phyloP scores from a whole-genome alignment of 2,888 invertebrate species.

The Synanthedon tipuliformis region DNA sequence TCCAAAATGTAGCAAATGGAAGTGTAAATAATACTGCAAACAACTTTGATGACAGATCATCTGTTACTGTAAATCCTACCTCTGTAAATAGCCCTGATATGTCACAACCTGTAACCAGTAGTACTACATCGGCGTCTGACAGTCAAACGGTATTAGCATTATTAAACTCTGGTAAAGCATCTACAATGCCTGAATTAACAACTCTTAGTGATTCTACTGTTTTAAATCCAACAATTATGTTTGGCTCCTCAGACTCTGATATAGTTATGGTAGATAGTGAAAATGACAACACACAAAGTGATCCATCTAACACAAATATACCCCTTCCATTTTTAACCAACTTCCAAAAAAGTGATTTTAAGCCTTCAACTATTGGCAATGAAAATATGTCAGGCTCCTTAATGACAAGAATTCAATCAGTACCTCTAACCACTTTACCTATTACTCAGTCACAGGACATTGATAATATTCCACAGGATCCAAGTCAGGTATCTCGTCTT shows the following conservation, averaged over 20 bases:
- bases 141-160: slow-evolving; percentile 26
- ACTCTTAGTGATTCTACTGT: slow-evolving; percentile 9
- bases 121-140: slow-evolving; percentile 24
- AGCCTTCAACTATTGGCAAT: slow-evolving; percentile 15
- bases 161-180: slow-evolving; percentile 3
- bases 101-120: slow-evolving; percentile 19
- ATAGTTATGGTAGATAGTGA: slow-evolving; percentile 15
- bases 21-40: slow-evolving; percentile 47
- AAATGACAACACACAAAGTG: slow-evolving; percentile 16
- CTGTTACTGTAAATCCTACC: slow-evolving; percentile 17
- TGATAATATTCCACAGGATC: slow-evolving; percentile 28
- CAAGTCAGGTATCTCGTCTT: slow-evolving; percentile 40
- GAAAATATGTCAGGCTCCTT: slow-evolving; percentile 4
- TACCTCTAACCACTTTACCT: slow-evolving; percentile 16
- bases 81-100: slow-evolving; percentile 42
- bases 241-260: slow-evolving; percentile 24
- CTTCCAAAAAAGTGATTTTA: slow-evolving; percentile 34
- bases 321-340: slow-evolving; percentile 48
- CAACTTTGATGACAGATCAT: slow-evolving; percentile 20
- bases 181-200: slow-evolving; percentile 5
- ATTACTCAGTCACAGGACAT: slow-evolving; percentile 14
- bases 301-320: slow-evolving; percentile 32
- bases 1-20: slow-evolving; percentile 36
- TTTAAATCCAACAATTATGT: slow-evolving; percentile 16
- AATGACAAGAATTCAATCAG: slow-evolving; percentile 7